These are phyloP conservation scores for Entomobrya proxima DNA, from an alignment of 2,888 invertebrate genomes.

Conservation along the genomic window DNA sequence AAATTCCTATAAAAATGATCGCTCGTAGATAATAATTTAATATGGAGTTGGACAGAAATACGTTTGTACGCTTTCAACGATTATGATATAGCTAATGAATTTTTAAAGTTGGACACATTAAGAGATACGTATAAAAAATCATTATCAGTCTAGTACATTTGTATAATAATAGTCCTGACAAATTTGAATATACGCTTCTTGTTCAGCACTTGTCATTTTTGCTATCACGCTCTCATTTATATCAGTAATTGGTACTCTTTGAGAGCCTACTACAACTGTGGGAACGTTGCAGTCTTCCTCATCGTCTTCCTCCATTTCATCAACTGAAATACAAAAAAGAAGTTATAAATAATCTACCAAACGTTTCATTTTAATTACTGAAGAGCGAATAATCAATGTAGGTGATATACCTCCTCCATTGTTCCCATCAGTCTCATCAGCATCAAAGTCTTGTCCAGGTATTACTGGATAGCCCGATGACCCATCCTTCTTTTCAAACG, in stretches of 20 bases:
- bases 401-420: conserved; percentile 32
- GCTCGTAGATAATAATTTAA: no score
- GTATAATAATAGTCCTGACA: conserved; percentile 96
- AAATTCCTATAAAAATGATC: no score
- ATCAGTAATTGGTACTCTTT: conserved; percentile 87
- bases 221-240: conserved; percentile 91
- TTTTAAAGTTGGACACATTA: no score
- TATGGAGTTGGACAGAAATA: no score
- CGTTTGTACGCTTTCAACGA: no score
- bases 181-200: conserved; percentile 94
- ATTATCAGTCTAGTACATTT: conserved; percentile 86
- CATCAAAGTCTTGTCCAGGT: conserved; percentile 57
- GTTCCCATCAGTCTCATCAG: conserved; percentile 50
- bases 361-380: background rate
- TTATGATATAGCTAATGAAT: no score
- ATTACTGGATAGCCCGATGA: conserved; percentile 41
- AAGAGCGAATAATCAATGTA: background rate
- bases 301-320: conserved; percentile 83
- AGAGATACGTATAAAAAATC: no score
- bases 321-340: conserved; percentile 76
- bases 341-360: background rate
- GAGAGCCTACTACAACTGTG: conserved; percentile 88
- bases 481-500: conserved; percentile 88
- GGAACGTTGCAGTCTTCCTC: conserved; percentile 89
- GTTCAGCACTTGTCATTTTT: conserved; percentile 93